Conservation (phyloP, 2,888 invertebrate species). For the Eupithecia vulgata region DNA sequence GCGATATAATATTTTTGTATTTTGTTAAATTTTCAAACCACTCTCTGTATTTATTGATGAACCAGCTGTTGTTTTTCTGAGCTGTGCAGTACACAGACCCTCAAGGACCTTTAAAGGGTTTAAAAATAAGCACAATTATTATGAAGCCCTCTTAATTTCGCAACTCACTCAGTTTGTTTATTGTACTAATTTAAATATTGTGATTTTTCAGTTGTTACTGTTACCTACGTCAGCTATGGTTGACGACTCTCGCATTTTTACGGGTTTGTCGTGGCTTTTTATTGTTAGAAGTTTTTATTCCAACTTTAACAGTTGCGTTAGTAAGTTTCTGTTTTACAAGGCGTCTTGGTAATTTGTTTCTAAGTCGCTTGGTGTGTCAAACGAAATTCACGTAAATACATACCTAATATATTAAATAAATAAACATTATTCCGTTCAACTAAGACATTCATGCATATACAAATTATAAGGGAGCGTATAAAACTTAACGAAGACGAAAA, state of each 20-base stretch:
- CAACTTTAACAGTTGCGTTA: background rate
- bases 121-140: constrained; percentile 44
- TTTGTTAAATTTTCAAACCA: no score
- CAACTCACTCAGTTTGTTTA: constrained; percentile 21
- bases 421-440: no score
- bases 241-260: background rate
- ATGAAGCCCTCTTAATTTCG: constrained; percentile 37
- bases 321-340: no score
- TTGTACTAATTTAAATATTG: constrained; percentile 26
- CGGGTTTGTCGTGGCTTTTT: background rate
- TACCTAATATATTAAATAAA: no score
- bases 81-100: constrained; percentile 13
- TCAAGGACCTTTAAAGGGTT: constrained; percentile 35
- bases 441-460: no score
- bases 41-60: background rate
- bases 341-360: no score
- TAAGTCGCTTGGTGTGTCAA: background rate
- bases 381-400: no score
- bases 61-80: constrained; percentile 3
- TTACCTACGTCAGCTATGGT: background rate
- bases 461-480: no score
- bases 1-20: no score
- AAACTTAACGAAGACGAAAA: no score
- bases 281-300: background rate
- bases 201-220: constrained; percentile 28